phyloP scores from a whole-genome alignment of 1,140 invertebrate genomes.

The Drosophila orosa region DNA sequence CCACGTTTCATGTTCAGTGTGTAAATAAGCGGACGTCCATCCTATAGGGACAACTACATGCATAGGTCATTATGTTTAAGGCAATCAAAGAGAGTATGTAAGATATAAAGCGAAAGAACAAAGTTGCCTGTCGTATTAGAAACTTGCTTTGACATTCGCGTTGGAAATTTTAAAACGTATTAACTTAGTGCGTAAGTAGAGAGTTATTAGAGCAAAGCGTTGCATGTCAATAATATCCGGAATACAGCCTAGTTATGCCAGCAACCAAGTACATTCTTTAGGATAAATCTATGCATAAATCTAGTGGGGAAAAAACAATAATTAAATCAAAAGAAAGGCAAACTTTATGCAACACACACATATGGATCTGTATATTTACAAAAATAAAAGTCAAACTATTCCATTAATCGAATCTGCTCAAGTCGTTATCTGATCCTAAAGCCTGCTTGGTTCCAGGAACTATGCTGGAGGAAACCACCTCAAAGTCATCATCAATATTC shows the following conservation, averaged over 20 bases:
- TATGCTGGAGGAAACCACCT: constrained; percentile 48
- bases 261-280: constrained; percentile 42
- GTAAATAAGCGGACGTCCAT: constrained; percentile 44
- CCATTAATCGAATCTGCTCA: constrained; percentile 74
- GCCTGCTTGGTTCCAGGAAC: not conserved
- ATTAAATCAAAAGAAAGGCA: constrained; percentile 43
- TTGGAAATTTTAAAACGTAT: constrained; percentile 44
- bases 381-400: constrained; percentile 47
- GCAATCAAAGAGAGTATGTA: constrained; percentile 19
- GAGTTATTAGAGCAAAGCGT: constrained; percentile 30
- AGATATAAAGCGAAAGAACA: constrained; percentile 15
- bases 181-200: constrained; percentile 50
- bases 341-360: constrained; percentile 38
- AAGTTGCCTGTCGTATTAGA: constrained; percentile 3
- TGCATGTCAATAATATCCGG: constrained; percentile 18
- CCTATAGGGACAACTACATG: constrained; percentile 24
- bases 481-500: constrained; percentile 32
- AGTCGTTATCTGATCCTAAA: constrained; percentile 32
- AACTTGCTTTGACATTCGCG: constrained; percentile 47
- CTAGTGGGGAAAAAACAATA: constrained; percentile 30
- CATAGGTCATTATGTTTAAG: constrained; percentile 39
- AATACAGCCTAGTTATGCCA: constrained; percentile 32
- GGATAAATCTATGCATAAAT: constrained; percentile 24
- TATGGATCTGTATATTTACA: constrained; percentile 50
- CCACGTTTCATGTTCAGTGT: constrained; percentile 15